Percentiles rank a stretch among this genome's conserved stretches.
Conservation (phyloP, 1,140 invertebrate genomes). For the Papilio machaon region DNA sequence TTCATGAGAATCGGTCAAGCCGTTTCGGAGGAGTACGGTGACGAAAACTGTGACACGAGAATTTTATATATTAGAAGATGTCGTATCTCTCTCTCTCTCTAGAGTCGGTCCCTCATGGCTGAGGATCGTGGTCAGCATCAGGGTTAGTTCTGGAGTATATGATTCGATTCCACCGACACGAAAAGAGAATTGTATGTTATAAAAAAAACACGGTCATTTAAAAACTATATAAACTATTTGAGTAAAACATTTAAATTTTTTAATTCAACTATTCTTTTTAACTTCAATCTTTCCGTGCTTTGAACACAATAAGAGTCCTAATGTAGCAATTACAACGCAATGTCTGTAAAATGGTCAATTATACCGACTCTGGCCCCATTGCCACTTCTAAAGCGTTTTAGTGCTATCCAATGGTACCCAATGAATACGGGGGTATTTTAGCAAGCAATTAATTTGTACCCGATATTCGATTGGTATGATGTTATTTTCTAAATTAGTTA, state of each 20-base stretch:
- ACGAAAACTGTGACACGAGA: no score
- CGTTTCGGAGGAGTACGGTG: no score
- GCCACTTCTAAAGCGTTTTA: neutral
- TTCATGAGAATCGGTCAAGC: no score
- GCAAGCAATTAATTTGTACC: slow-evolving; percentile 8
- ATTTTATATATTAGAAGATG: no score
- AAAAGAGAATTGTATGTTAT: neutral
- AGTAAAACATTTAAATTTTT: neutral
- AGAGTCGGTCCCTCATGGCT: no score
- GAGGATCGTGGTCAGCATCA: no score
- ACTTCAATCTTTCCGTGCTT: neutral
- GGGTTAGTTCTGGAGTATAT: no score
- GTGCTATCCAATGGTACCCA: neutral
- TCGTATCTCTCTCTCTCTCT: no score
- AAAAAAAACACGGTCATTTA: neutral
- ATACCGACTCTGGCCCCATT: neutral
- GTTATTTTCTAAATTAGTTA: neutral
- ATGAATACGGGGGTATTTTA: neutral
- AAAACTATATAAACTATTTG: neutral
- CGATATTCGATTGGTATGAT: neutral
- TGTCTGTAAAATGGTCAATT: slow-evolving; percentile 16
- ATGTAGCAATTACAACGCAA: slow-evolving; percentile 20
- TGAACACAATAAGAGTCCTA: neutral
- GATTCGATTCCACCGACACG: no score
- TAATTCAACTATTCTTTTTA: neutral